Evolutionary conservation across 2,797 vertebrate genomes (phyloP).

Genomic region (Enteromius fasciolatus): DNA sequence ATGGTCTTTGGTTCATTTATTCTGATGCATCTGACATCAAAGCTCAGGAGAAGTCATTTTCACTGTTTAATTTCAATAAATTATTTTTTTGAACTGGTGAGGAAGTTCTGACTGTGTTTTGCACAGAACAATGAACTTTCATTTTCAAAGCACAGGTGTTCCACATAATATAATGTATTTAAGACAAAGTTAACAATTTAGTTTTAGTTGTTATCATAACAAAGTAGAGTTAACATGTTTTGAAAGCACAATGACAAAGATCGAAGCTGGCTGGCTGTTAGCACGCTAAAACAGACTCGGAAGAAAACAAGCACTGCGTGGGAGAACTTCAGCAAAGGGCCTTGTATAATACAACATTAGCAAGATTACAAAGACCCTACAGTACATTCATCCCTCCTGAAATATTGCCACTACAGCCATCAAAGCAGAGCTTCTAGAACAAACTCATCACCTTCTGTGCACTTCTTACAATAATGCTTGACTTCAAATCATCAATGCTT

Average conservation of each 20-base stretch:
- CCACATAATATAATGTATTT: neutral
- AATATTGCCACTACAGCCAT: neutral
- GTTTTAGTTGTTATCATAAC: neutral
- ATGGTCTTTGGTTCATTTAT: neutral
- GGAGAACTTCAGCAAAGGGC: neutral
- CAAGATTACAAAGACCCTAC: constrained; percentile 7
- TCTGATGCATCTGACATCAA: neutral
- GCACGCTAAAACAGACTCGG: neutral
- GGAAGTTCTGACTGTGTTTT: neutral
- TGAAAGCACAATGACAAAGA: constrained; percentile 6
- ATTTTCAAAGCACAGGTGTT: neutral
- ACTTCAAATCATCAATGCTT: neutral
- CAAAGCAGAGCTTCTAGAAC: neutral
- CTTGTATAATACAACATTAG: constrained; percentile 8
- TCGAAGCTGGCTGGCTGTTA: neutral
- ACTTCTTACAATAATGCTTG: neutral
- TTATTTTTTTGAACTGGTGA: neutral
- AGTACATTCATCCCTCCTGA: neutral
- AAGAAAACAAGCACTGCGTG: constrained; percentile 24
- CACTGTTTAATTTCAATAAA: neutral
- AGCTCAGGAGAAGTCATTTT: neutral
- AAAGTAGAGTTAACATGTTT: constrained; percentile 10
- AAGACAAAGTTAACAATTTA: neutral
- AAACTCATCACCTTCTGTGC: neutral
- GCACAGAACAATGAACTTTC: neutral